Conservation (phyloP, 2,797 vertebrate genomes). For the Garrulus glandarius region DNA sequence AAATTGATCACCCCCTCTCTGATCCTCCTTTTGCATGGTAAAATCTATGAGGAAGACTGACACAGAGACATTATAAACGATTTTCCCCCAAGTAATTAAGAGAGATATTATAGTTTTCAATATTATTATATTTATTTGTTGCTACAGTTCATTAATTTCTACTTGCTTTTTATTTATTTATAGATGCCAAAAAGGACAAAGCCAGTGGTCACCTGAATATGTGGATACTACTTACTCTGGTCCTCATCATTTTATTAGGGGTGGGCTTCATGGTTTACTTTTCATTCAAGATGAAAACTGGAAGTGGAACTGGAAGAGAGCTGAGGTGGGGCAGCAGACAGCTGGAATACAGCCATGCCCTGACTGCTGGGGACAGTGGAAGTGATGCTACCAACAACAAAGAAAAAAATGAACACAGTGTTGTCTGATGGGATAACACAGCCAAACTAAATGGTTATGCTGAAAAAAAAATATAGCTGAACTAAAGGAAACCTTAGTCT, state of each 20-base stretch:
- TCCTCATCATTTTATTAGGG: neutral
- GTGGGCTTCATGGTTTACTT: neutral
- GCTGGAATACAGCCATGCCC: neutral
- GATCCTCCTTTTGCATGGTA: neutral
- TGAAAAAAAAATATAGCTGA: neutral
- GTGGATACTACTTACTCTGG: neutral
- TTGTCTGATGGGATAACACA: neutral
- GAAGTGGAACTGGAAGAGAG: neutral
- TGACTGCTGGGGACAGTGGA: neutral
- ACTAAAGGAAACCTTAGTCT: neutral
- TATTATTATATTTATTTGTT: neutral
- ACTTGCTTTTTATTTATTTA: neutral
- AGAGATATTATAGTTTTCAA: neutral
- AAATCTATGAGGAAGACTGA: neutral
- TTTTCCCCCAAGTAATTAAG: neutral
- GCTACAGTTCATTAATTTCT: neutral
- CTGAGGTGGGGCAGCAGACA: fast-evolving
- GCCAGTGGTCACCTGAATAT: neutral
- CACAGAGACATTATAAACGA: neutral
- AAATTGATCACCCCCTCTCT: neutral
- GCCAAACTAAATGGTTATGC: neutral
- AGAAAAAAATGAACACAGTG: neutral
- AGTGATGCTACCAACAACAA: neutral
- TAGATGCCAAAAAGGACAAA: neutral
- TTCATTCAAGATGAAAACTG: neutral